Evolutionary conservation across 2,113 vertebrate genomes (phyloP), one percentile per base, ranked within the genome.

Genomic region (Xenotilapia flavipinnis): DNA sequence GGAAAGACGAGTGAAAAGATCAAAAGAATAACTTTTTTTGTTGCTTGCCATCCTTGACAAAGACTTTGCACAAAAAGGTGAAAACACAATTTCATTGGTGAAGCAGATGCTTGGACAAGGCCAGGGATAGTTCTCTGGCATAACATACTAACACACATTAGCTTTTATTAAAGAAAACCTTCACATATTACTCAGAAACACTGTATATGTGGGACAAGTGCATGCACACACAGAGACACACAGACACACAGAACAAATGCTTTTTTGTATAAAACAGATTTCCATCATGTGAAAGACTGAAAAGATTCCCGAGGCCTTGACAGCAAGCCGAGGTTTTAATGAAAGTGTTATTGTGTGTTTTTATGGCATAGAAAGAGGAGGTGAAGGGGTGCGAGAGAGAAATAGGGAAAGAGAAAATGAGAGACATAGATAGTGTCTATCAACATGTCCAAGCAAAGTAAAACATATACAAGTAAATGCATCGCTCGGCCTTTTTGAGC

Each of bases 91-190:
- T 88, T 86, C 4, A 5, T 45, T 28, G 54, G 60, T 87, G 83
- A 92, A 86, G 83, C 15, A 54, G 79, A 91, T 79, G 26, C 79
- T 85, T 68, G 85, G 65, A 26, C 90, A 86, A 90, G 89, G 88
- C 86, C 90, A 60, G 1, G 2, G 54, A 51, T 38, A 47, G 81
- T 77, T 14, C 26, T 55, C 12, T 60, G n/a, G 28, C 80, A 89
- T 62, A 33, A 42, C 10, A 83, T 17, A 9, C 58, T 53, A 53
- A 38, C 9, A 31, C 38, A 56, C 62, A 56, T 83, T 23, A 51
- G 47, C 56, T 84, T 90, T 80, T 83, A n/a, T 11, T 19, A 53
- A 81, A 89, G 65, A 79, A 53, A 36, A 6, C 56, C 7, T 62
- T 85, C 53, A 58, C 36, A 81, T 58, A 38, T 60, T 47, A 81